Conservation (phyloP, 1,140 invertebrate species). For the Brachionus angularis region DNA sequence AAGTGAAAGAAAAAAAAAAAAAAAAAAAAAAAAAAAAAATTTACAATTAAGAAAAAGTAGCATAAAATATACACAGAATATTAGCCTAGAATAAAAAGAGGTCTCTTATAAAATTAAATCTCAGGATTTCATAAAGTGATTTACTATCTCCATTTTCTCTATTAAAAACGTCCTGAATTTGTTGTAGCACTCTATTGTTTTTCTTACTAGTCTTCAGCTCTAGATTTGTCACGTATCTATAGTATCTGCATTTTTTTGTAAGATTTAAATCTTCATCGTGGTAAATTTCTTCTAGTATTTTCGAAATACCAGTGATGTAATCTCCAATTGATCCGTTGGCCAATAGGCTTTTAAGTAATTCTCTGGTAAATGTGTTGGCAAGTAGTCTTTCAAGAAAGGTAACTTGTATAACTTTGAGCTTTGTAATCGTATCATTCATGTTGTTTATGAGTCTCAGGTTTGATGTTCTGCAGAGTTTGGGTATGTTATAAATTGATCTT, state of each 20-base stretch:
- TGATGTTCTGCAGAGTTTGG: slow-evolving; percentile 5
- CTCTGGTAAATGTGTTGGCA: not conserved
- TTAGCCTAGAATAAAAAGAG: no score
- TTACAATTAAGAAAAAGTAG: no score
- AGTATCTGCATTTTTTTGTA: not conserved
- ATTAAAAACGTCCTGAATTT: not conserved
- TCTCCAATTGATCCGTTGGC: not conserved
- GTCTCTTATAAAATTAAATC: no score
- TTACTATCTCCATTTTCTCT: not conserved
- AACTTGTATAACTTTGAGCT: not conserved
- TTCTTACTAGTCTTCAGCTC: not conserved
- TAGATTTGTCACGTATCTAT: not conserved
- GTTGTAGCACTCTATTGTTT: not conserved
- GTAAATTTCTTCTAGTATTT: not conserved
- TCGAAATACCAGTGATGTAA: not conserved
- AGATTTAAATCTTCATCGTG: not conserved
- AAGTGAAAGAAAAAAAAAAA: no score
- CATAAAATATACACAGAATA: no score
- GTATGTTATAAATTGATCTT: not conserved
- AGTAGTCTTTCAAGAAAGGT: no score
- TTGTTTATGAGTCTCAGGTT: not conserved
- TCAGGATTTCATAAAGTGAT: not conserved
- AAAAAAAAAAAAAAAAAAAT: no score
- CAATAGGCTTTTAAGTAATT: not conserved
- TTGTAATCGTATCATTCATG: not conserved